Evolutionary conservation across 2,113 vertebrate genomes (phyloP).

Genomic region (Chelonoidis abingdonii): DNA sequence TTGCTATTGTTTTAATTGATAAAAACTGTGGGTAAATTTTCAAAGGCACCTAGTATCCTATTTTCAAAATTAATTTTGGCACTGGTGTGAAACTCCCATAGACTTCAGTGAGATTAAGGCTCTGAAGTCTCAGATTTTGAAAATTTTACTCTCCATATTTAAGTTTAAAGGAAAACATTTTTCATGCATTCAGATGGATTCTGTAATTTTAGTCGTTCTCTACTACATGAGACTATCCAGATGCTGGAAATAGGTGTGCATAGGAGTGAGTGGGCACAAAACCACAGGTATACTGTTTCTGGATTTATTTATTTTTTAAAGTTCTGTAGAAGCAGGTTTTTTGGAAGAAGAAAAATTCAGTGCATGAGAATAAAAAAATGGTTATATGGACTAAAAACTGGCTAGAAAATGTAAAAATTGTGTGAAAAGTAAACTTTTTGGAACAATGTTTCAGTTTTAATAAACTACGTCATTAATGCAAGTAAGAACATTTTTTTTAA

Average conservation of each 20-base stretch:
- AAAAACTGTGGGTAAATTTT: too few species aligned
- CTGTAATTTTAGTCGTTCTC: neutral
- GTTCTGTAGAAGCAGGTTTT: neutral
- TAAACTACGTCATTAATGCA: neutral
- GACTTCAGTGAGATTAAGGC: neutral
- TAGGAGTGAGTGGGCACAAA: neutral
- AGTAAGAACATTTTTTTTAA: neutral
- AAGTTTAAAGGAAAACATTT: neutral
- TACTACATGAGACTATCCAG: neutral
- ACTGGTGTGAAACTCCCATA: neutral
- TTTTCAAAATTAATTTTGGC: neutral
- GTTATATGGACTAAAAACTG: neutral
- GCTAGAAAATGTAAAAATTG: neutral
- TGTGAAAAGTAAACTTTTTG: neutral
- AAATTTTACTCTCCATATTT: neutral
- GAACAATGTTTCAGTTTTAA: neutral
- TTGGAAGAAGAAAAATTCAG: neutral
- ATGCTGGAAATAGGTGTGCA: neutral
- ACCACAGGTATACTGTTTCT: neutral
- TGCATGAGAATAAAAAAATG: neutral
- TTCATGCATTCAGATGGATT: neutral
- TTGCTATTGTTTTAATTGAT: too few species aligned
- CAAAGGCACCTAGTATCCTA: neutral
- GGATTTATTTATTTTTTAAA: neutral
- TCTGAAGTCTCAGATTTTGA: neutral